These are phyloP conservation scores for Drosophila limbata DNA, from an alignment of 2,888 invertebrate genomes.

Conservation along the genomic window DNA sequence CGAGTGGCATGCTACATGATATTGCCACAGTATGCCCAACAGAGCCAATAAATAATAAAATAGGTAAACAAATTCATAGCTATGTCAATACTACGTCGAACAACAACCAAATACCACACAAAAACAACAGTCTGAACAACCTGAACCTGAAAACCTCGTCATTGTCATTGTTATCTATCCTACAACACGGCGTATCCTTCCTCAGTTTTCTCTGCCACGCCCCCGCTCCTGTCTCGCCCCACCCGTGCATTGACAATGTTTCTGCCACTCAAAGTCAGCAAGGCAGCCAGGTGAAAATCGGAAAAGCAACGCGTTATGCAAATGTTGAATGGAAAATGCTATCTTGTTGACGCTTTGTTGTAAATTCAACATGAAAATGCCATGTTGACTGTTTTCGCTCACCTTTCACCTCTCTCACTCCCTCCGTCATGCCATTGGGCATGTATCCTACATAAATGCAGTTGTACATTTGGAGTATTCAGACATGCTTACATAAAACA, in stretches of 20 bases:
- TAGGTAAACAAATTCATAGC: conserved; percentile 65
- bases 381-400: conserved; percentile 29
- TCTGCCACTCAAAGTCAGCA: conserved; percentile 55
- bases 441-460: conserved; percentile 5
- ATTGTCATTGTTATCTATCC: conserved; percentile 68
- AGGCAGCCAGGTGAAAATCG: conserved; percentile 68
- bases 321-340: conserved; percentile 60
- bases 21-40: conserved; percentile 41
- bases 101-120: conserved; percentile 32
- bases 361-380: conserved; percentile 32
- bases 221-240: background rate
- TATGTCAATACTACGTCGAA: conserved; percentile 60
- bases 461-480: background rate
- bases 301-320: conserved; percentile 67
- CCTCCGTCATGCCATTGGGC: background rate
- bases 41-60: conserved; percentile 28
- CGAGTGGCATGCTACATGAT: conserved; percentile 43
- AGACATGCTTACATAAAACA: background rate
- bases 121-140: conserved; percentile 26
- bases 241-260: conserved; percentile 43
- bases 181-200: conserved; percentile 46
- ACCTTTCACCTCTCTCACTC: background rate
- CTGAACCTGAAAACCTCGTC: conserved; percentile 41
- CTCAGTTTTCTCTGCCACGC: background rate
- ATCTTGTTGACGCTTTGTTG: conserved; percentile 61